Base-by-base conservation (phyloP, 2,888 invertebrate species). In the Eurytoma californica region DNA sequence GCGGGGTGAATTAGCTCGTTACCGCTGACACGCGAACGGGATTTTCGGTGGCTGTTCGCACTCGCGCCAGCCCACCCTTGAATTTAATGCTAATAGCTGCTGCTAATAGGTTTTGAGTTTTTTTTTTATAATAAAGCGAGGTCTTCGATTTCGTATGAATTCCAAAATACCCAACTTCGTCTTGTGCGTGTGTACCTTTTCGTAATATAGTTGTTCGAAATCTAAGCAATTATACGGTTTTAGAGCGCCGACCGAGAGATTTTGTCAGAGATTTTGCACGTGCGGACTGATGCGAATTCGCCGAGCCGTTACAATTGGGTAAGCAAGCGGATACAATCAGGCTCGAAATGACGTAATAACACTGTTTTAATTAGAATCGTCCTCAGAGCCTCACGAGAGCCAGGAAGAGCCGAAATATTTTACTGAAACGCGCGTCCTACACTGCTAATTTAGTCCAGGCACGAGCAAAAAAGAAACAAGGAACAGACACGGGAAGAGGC, bases 351-450 rank as follows among this genome's bases (percentile, higher is more conserved):
- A 74, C 79, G 82, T 85, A 87, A 86, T 86, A 85, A 83, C 83
- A 85, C 84, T n/a, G 12, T 84, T 84, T 86, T 85, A 86, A 87
- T 87, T 86, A 85, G 82, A 77, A 57, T 65, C 77, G 20, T 53
- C 53, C 61, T 53, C 51, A 30, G 30, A 68, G 30, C 28, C 65
- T 39, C 74, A 49, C 74, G 67, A 51, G 66, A 58, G 7, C 47
- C n/a, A 28, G 47, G 51, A 51, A 72, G 49, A 18, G 3, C 3
- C 18, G 20, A 51, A 72, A 61, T 57, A 13, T 53, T 53, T 53
- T 53, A 24, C 12, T 39, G 24, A 20, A 60, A 60, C 13, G 14
- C 0, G 14, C 12, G 24, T 24, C 24, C 14, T 30, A 39, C 9
- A 28, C 28, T 24, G n/a, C 30, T 30, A 39, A 61, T 28, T 61